Conservation (phyloP, 1,140 invertebrate genomes). For the Chlorops oryzae region DNA sequence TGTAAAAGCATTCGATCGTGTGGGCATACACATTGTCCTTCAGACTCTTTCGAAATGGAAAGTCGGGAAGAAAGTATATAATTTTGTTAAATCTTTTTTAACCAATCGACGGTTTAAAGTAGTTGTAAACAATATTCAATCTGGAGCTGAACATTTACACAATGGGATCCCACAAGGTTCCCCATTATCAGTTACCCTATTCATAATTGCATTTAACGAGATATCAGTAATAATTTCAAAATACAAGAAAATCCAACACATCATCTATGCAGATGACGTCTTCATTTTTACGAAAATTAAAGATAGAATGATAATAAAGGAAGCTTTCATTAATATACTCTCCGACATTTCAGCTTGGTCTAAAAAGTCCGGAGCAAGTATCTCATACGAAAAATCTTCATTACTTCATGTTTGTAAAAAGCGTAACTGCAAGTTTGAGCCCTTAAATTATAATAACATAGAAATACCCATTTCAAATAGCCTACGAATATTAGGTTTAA, state of each 20-base stretch:
- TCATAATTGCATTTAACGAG: slow-evolving; percentile 17
- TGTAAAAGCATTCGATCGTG: slow-evolving; percentile 15
- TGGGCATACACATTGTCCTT: slow-evolving; percentile 14
- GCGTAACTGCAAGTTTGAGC: not conserved
- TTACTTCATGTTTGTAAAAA: slow-evolving; percentile 2
- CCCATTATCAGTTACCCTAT: slow-evolving; percentile 16
- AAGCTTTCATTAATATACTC: not conserved
- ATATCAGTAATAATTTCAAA: slow-evolving; percentile 9
- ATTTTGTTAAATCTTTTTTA: slow-evolving; percentile 12
- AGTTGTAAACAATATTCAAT: slow-evolving; percentile 5
- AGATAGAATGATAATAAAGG: no score
- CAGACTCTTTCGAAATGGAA: slow-evolving; percentile 13
- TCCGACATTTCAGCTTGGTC: not conserved
- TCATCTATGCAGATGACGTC: slow-evolving; percentile 14
- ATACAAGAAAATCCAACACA: slow-evolving; percentile 11
- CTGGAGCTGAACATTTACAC: slow-evolving; percentile 1
- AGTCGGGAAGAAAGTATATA: slow-evolving; percentile 12
- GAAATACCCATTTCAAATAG: no score
- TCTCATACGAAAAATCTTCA: not conserved
- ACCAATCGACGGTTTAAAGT: slow-evolving; percentile 7
- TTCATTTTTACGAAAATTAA: slow-evolving; percentile 15
- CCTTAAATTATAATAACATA: no score
- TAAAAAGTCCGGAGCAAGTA: not conserved
- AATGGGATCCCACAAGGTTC: slow-evolving; percentile 18
- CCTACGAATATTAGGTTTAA: no score